Percentiles rank a stretch among this genome's conserved stretches.
These are phyloP conservation scores for Dynastes grantii DNA, from an alignment of 2,888 invertebrate species.

Conservation along the genomic window DNA sequence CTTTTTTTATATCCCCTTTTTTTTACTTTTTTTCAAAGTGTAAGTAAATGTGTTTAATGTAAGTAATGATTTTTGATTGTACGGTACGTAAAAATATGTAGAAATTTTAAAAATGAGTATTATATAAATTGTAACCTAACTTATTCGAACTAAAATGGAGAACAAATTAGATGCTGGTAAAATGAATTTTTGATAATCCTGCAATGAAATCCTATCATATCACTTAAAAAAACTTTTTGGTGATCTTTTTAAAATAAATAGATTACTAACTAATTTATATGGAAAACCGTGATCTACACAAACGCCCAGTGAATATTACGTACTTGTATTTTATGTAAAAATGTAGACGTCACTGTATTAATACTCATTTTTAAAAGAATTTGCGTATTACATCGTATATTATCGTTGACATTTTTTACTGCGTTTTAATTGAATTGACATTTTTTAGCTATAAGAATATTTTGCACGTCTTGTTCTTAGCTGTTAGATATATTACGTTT, in stretches of 20 bases:
- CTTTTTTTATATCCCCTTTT: too few species aligned
- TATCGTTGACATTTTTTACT: background rate
- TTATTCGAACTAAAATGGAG: too few species aligned
- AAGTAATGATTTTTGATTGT: background rate
- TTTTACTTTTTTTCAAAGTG: too few species aligned
- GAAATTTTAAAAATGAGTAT: conserved; percentile 14
- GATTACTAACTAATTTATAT: too few species aligned
- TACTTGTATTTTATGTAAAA: too few species aligned
- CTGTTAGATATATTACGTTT: conserved; percentile 10
- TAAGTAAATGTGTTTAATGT: background rate
- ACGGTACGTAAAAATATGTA: conserved; percentile 1
- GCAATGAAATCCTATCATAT: too few species aligned
- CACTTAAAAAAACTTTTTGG: too few species aligned
- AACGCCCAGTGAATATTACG: too few species aligned
- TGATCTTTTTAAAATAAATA: too few species aligned
- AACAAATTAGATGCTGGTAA: too few species aligned
- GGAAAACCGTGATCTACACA: too few species aligned
- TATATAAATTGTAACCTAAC: background rate
- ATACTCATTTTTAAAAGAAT: conserved; percentile 19
- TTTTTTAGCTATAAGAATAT: conserved; percentile 11
- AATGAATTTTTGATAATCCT: too few species aligned
- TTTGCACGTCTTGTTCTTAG: conserved; percentile 37
- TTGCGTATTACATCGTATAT: background rate
- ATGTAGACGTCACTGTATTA: background rate
- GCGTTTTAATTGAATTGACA: background rate